Percentiles rank a stretch among this genome's conserved stretches.
Evolutionary conservation across 1,140 invertebrate genomes (phyloP).

Genomic region (Drosophila chauvacae): DNA sequence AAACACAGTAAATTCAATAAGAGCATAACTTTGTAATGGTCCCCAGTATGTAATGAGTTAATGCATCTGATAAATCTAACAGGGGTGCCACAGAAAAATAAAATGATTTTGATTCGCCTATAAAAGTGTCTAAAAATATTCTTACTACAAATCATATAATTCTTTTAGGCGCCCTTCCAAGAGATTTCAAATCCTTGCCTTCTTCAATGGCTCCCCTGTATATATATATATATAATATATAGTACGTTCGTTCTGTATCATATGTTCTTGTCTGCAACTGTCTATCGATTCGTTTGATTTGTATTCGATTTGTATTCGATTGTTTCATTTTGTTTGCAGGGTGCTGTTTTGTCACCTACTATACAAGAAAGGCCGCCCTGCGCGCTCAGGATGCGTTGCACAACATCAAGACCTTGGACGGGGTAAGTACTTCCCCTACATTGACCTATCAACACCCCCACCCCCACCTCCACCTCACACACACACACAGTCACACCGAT

Average conservation of each 20-base stretch:
- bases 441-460: background rate
- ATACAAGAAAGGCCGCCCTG: constrained; percentile 97
- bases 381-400: constrained; percentile 99
- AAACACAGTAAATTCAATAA: background rate
- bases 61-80: constrained; percentile 7
- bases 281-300: constrained; percentile 62
- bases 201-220: background rate
- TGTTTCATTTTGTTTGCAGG: constrained; percentile 94
- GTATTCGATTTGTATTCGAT: constrained; percentile 81
- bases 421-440: constrained; percentile 90
- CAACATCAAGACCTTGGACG: constrained; percentile 98
- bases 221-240: constrained; percentile 18
- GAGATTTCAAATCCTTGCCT: no score
- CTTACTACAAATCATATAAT: background rate
- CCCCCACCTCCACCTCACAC: background rate
- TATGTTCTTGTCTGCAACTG: constrained; percentile 60
- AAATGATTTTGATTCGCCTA: background rate
- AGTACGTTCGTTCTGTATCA: constrained; percentile 58
- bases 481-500: background rate
- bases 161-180: background rate
- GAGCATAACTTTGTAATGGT: constrained; percentile 23
- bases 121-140: background rate
- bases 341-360: constrained; percentile 99
- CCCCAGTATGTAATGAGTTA: constrained; percentile 17
- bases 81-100: background rate